These are phyloP conservation scores for Petaurus breviceps DNA, from an alignment of 2,113 vertebrate genomes.

Conservation along the genomic window DNA sequence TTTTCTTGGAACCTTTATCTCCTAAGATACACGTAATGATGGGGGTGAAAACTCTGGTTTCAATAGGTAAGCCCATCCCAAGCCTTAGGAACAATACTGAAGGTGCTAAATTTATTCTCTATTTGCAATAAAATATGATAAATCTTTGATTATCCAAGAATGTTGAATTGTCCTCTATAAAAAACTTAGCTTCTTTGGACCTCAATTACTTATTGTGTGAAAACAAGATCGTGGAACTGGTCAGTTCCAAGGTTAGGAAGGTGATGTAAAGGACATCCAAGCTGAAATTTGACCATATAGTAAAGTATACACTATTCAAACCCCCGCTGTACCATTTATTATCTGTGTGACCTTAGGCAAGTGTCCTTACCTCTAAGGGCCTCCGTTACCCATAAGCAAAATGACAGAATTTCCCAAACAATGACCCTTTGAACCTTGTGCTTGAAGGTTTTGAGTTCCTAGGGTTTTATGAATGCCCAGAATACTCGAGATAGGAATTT, in stretches of 20 bases:
- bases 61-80: background rate
- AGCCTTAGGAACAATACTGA: background rate
- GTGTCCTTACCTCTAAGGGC: background rate
- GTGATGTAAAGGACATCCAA: background rate
- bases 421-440: background rate
- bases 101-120: background rate
- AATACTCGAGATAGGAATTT: slow-evolving; percentile 32
- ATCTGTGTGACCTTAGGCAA: background rate
- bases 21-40: background rate
- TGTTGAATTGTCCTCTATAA: background rate
- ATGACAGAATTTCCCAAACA: background rate
- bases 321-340: background rate
- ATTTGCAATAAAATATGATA: background rate
- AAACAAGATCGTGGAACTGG: background rate
- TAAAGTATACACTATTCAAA: background rate
- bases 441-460: background rate
- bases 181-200: background rate
- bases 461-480: background rate
- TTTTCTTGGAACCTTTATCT: background rate
- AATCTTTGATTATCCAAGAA: background rate
- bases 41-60: background rate
- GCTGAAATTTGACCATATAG: background rate
- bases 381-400: background rate
- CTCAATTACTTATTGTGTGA: background rate
- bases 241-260: background rate